Evolutionary conservation across 2,797 vertebrate genomes (phyloP).

Genomic region (Sebastes steindachneri): DNA sequence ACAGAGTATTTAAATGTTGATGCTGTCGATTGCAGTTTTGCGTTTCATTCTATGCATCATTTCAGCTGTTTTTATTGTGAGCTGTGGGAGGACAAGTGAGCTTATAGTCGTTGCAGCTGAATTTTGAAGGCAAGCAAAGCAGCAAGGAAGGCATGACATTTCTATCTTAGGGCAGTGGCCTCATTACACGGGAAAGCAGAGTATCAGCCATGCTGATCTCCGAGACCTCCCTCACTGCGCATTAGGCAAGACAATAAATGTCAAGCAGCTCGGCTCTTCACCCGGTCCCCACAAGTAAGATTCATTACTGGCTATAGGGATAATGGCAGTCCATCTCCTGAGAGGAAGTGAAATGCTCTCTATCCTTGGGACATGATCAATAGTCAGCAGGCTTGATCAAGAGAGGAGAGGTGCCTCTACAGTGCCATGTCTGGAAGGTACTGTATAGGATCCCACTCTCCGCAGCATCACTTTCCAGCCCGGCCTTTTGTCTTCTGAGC

Average conservation of each 20-base stretch:
- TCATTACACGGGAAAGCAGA: conserved; percentile 67
- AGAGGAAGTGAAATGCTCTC: conserved; percentile 77
- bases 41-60: neutral
- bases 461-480: conserved; percentile 14
- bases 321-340: conserved; percentile 78
- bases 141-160: conserved; percentile 26
- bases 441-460: conserved; percentile 7
- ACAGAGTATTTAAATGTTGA: neutral
- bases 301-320: conserved; percentile 79
- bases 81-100: neutral
- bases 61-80: neutral
- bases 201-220: conserved; percentile 71
- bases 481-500: conserved; percentile 17
- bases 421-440: conserved; percentile 45
- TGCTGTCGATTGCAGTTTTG: neutral
- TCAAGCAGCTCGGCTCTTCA: conserved; percentile 76
- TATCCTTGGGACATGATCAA: conserved; percentile 80
- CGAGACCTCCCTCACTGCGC: conserved; percentile 65
- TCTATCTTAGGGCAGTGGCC: conserved; percentile 48
- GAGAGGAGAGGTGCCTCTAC: conserved; percentile 51
- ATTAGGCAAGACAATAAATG: conserved; percentile 83
- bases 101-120: neutral
- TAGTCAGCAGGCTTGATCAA: conserved; percentile 70
- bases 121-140: conserved; percentile 29
- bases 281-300: conserved; percentile 74